These are phyloP conservation scores for Anableps anableps DNA, from an alignment of 2,797 vertebrate species.

Conservation along the genomic window DNA sequence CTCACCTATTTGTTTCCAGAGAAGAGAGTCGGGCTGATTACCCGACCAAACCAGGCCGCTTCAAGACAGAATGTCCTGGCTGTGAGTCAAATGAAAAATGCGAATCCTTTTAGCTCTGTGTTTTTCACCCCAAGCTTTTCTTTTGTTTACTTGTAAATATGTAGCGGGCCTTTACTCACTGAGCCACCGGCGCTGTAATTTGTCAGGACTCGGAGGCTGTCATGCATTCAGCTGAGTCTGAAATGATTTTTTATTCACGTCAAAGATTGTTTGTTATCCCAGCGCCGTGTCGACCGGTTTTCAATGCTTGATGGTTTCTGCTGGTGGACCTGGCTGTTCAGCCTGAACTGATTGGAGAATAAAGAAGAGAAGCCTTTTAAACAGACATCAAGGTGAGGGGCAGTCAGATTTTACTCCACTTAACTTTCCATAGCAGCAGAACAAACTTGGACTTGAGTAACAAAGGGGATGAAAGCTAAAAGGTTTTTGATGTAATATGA, in stretches of 20 bases:
- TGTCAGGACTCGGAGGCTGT: slow-evolving; percentile 53
- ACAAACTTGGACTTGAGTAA: background rate
- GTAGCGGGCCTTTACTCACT: slow-evolving; percentile 32
- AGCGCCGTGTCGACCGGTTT: background rate
- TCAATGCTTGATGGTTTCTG: background rate
- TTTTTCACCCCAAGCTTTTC: slow-evolving; percentile 43
- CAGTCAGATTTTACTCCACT: background rate
- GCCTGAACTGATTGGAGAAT: background rate
- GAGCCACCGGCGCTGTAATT: slow-evolving; percentile 44
- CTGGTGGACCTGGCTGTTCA: background rate
- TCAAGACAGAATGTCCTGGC: slow-evolving; percentile 41
- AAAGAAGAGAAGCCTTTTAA: background rate
- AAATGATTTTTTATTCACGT: slow-evolving; percentile 38
- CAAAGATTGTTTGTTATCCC: background rate
- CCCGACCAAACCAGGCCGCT: slow-evolving; percentile 22
- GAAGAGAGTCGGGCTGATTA: slow-evolving; percentile 59
- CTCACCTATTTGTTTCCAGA: slow-evolving; percentile 63
- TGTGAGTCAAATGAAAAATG: slow-evolving; percentile 54
- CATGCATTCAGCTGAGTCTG: slow-evolving; percentile 35
- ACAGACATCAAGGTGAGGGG: background rate
- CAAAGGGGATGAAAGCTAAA: background rate
- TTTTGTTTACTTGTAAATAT: slow-evolving; percentile 66
- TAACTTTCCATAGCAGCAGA: background rate
- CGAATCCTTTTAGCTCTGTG: slow-evolving; percentile 38
- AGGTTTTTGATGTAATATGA: background rate